A percentile compares a stretch with the other conserved stretches of the same genome.
Evolutionary conservation across 2,888 invertebrate genomes (phyloP).

Genomic region (Chrysolina oricalcia): DNA sequence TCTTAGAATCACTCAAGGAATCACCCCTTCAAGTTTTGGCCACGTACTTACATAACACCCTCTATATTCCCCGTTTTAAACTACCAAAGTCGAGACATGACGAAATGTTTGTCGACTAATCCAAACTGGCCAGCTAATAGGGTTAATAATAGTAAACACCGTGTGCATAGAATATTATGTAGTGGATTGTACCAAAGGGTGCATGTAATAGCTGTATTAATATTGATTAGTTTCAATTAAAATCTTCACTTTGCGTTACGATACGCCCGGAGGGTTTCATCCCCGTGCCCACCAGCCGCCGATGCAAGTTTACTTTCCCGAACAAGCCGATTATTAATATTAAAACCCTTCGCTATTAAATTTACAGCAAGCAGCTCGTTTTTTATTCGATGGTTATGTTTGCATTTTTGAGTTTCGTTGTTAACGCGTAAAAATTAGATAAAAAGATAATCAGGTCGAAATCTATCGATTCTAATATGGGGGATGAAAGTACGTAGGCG

Average conservation of each 20-base stretch:
- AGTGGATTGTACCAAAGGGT: conserved; percentile 58
- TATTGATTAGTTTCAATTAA: conserved; percentile 70
- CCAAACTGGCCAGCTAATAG: background rate
- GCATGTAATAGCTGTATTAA: conserved; percentile 67
- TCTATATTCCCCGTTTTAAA: no score
- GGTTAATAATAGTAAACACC: conserved; percentile 7
- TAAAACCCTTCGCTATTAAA: conserved; percentile 62
- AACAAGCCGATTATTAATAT: conserved; percentile 67
- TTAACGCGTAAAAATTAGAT: background rate
- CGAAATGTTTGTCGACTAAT: no score
- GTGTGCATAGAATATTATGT: conserved; percentile 49
- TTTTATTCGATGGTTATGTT: conserved; percentile 12
- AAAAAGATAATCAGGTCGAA: no score
- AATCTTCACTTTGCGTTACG: conserved; percentile 61
- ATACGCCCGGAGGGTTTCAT: conserved; percentile 55
- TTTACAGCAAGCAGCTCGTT: conserved; percentile 32
- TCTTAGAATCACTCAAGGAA: no score
- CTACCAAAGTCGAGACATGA: no score
- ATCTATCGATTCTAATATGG: no score
- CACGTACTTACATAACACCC: no score
- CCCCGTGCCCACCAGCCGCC: conserved; percentile 53
- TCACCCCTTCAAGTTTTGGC: no score
- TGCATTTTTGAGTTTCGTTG: background rate
- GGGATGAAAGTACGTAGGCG: no score
- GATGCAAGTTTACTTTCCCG: conserved; percentile 65